Conservation (phyloP, 2,797 vertebrate genomes). For the Peromyscus melanophrys region DNA sequence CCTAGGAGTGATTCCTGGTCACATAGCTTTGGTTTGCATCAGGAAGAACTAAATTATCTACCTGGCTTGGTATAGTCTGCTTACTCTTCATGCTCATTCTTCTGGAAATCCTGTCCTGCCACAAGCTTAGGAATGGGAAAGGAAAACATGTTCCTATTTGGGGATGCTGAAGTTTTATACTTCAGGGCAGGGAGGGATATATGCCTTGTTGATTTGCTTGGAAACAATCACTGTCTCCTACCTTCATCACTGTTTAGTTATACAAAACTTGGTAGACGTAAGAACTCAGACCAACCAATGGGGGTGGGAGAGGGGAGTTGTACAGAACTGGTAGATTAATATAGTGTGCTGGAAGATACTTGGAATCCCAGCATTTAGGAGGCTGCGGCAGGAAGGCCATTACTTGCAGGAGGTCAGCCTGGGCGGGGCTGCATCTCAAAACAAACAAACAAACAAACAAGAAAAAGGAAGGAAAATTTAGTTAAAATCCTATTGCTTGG, state of each 20-base stretch:
- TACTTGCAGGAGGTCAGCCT: neutral
- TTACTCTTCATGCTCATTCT: conserved; percentile 33
- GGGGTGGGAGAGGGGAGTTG: rapidly evolving
- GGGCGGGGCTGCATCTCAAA: neutral
- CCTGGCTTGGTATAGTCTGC: neutral
- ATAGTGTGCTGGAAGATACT: neutral
- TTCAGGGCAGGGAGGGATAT: neutral
- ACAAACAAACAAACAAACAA: neutral
- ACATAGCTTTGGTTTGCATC: neutral
- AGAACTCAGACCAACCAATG: conserved; percentile 38
- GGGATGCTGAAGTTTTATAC: conserved; percentile 1
- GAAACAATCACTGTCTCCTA: neutral
- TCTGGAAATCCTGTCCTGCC: neutral
- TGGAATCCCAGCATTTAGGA: neutral
- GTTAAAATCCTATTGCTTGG: neutral
- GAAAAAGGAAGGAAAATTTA: neutral
- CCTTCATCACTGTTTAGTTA: conserved; percentile 8
- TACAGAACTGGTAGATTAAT: neutral
- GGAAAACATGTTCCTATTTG: conserved; percentile 42
- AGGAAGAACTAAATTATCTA: conserved; percentile 23
- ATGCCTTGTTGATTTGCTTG: conserved; percentile 51
- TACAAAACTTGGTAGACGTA: conserved; percentile 72
- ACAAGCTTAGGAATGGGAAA: neutral
- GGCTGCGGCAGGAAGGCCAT: neutral
- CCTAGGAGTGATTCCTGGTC: neutral